These are phyloP conservation scores for Drosophila nr. medialis DNA, from an alignment of 2,888 invertebrate species.

Conservation along the genomic window DNA sequence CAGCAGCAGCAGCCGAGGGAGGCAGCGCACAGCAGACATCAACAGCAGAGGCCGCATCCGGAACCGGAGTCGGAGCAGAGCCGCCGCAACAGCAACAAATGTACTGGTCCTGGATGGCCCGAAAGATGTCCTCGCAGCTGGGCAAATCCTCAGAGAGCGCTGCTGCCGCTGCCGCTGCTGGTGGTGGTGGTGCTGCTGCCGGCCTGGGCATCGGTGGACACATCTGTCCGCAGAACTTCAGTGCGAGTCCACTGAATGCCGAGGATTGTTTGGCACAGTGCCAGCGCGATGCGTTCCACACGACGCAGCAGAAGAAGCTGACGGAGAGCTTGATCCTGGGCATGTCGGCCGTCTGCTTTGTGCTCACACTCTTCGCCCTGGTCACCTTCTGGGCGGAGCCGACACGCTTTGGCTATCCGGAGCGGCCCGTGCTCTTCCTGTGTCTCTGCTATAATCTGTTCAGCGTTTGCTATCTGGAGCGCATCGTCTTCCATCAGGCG, in stretches of 20 bases:
- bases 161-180: slow-evolving; percentile 9
- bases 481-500: slow-evolving; percentile 86
- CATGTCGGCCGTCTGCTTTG: slow-evolving; percentile 91
- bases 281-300: slow-evolving; percentile 89
- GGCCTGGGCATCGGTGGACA: slow-evolving; percentile 33
- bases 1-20: slow-evolving; percentile 20
- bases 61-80: slow-evolving; percentile 27
- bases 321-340: slow-evolving; percentile 91
- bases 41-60: slow-evolving; percentile 1
- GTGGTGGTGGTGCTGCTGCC: slow-evolving; percentile 15
- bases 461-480: slow-evolving; percentile 90
- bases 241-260: slow-evolving; percentile 85
- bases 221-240: slow-evolving; percentile 88
- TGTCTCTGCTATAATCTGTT: slow-evolving; percentile 94
- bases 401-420: slow-evolving; percentile 95
- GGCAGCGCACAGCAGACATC: neutral
- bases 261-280: slow-evolving; percentile 87
- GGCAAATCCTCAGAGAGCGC: slow-evolving; percentile 50
- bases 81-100: slow-evolving; percentile 60
- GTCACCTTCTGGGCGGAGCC: slow-evolving; percentile 96
- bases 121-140: slow-evolving; percentile 75
- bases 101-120: slow-evolving; percentile 83
- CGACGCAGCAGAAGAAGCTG: slow-evolving; percentile 88
- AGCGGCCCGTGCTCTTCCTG: slow-evolving; percentile 95
- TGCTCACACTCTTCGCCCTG: slow-evolving; percentile 93